Conservation (phyloP, 1,140 invertebrate genomes). For the Solenopsis invicta region DNA sequence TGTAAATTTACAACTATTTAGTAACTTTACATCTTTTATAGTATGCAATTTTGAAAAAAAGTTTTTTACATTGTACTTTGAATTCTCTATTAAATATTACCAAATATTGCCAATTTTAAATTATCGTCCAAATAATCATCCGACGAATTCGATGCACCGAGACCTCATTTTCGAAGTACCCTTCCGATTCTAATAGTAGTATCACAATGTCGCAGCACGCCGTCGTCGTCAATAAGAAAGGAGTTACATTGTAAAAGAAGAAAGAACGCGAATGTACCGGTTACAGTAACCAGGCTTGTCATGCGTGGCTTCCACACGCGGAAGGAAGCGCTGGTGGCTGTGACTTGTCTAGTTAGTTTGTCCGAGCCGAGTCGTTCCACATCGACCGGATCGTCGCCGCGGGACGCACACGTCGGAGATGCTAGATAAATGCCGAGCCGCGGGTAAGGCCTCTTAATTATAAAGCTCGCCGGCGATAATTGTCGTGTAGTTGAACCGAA, state of each 20-base stretch:
- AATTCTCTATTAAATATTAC: too few relatives aligned
- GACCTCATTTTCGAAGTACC: slow-evolving; percentile 9
- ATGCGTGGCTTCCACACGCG: neutral
- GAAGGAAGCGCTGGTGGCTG: neutral
- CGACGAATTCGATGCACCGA: neutral
- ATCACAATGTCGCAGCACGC: slow-evolving; percentile 72
- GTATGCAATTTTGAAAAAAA: too few relatives aligned
- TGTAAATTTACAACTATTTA: too few relatives aligned
- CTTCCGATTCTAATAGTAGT: neutral
- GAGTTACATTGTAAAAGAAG: slow-evolving; percentile 16
- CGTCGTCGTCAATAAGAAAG: slow-evolving; percentile 24
- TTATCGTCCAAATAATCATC: neutral
- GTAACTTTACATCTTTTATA: too few relatives aligned
- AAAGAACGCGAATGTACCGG: slow-evolving; percentile 52
- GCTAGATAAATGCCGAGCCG: slow-evolving; percentile 60
- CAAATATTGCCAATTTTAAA: neutral
- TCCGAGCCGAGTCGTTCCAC: slow-evolving; percentile 4
- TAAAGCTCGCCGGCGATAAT: slow-evolving; percentile 83
- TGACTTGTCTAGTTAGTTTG: neutral
- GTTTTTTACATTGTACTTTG: too few relatives aligned
- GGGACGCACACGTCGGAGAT: slow-evolving; percentile 65
- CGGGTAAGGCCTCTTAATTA: slow-evolving; percentile 79
- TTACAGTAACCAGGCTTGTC: slow-evolving; percentile 67
- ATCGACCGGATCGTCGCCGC: slow-evolving; percentile 68
- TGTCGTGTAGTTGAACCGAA: slow-evolving; percentile 83